Base-by-base conservation (phyloP, 2,888 invertebrate species). In the Pachliopta kotzebuea region DNA sequence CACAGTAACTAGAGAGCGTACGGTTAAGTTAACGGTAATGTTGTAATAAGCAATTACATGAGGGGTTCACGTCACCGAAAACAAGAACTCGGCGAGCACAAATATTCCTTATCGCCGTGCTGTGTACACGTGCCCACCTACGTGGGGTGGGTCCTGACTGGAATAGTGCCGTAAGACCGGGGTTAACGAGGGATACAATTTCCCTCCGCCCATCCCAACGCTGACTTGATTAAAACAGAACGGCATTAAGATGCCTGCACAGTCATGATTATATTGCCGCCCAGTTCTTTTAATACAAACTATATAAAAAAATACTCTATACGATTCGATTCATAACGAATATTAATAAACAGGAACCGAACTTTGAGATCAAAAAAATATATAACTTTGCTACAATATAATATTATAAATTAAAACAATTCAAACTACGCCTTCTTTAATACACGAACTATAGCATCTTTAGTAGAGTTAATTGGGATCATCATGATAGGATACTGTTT, bases 41-140 rank as follows among this genome's bases (percentile, higher is more conserved):
- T 11, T 24, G 55, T 45, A 54, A 54, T 58, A 53, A 49, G 59
- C 63, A 64, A 55, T 60, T 64, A 60, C 24, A 55, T 21, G 24
- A 0, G 29, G 55, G 37, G 55, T 55, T 56, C 59, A 64, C 50
- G 63, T 63, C 55, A 50, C 60, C 63, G 60, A 60, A 56, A 64
- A 64, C 63, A 60, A 29, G 49, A 55, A 14, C 29, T 6, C 56
- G 37, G 54, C 54, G 31, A 45, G 60, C 54, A 59, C 31, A 55
- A 63, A 63, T 63, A 55, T 55, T 55, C 49, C 54, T 63, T 63
- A 63, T 59, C 63, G 58, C 45, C n/a, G 55, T 55, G 55, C 63
- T 63, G 55, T 59, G 50, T 17, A 56, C 56, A 54, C 49, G 24
- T 56, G 59, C 49, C 63, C 54, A 59, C 54, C 53, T 54, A 58